Base-by-base conservation (phyloP, 1,140 invertebrate genomes). In the Glossosoma conforme region DNA sequence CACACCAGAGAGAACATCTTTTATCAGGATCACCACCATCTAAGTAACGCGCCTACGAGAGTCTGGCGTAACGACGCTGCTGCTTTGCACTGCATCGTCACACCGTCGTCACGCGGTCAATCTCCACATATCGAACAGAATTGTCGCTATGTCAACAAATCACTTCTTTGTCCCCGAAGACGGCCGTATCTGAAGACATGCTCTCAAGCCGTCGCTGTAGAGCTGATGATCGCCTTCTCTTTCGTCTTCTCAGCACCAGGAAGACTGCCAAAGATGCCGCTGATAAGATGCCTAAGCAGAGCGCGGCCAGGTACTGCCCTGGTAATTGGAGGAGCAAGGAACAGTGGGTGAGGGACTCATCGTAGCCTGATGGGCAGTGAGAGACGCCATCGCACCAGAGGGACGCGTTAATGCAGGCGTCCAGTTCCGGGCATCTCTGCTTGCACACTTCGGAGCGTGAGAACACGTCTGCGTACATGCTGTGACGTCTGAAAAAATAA, bases 81-180 rank as follows among this genome's bases (percentile, higher is more conserved):
- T 48, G 21, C 30, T 3, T 22, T 21, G 19, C 25, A 42, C 30
- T 52, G 44, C 43, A 45, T 53, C 70, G 79, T 89, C 86, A 91
- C 77, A 91, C 89, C 44, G 88, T 91, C 59, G 89, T 91, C 58
- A 91, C 88, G 53, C 89, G 79, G 71, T 91, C 89, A 54, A 91
- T 83, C 75, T 91, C 88, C 63, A 91, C 86, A 74, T 90, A 91
- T 69, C 87, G 85, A 72, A 89, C 87, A 83, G 87, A 89, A 86
- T 86, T 86, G 79, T 90, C 87, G 82, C 81, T 87, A 79, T 88
- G 88, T 91, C 89, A 91, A 87, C 88, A 89, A 80, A 89, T 89
- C 71, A 89, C 85, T 72, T 89, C 88, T 68, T 89, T 89, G 59
- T 87, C 85, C 59, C 87, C 85, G 63, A 87, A 81, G 56, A 87